Base-by-base conservation (phyloP, 1,140 invertebrate genomes). In the Eumaeus atala region DNA sequence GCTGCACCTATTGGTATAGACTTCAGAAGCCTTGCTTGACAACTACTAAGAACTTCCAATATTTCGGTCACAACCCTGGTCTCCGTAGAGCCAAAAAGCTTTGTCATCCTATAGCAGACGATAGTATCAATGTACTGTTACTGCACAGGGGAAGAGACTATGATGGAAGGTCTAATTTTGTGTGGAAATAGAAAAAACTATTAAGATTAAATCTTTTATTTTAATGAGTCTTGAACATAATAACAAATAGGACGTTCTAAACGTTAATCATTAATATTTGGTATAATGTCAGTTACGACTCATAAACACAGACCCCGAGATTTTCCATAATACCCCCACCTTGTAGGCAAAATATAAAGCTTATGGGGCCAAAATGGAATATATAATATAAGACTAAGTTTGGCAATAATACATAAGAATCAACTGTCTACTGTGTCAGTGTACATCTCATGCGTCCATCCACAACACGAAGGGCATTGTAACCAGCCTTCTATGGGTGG, bases 131-230 rank as follows among this genome's bases (percentile, higher is more conserved):
- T n/a, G n/a, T n/a, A n/a, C n/a, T n/a, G n/a, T n/a, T n/a, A n/a
- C n/a, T n/a, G n/a, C n/a, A n/a, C n/a, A 9, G 12, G 42, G 16
- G 16, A 14, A 14, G 42, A 44, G 42, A 14, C 11, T 14, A 44
- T 12, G 42, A 44, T 44, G 42, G 12, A 44, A 44, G 42, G 42
- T 44, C 42, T 44, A 44, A 44, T 14, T 44, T 44, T 44, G 12
- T 12, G 12, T 7, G 7, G 17, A 17, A 18, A 18, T 16, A 18
- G 16, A 44, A 14, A 14, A 44, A 44, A 44, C 6, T 44, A 7
- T 44, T 44, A 14, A 44, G 12, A 44, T 18, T 44, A 12, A 14
- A 44, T 44, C 1, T 17, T 44, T 17, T 44, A 44, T 44, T 44
- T 44, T 44, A 44, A 44, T 44, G 11, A 44, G 42, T 44, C 4